Evolutionary conservation across 2,888 invertebrate genomes (phyloP).

Genomic region (Diplazon laetatorius): DNA sequence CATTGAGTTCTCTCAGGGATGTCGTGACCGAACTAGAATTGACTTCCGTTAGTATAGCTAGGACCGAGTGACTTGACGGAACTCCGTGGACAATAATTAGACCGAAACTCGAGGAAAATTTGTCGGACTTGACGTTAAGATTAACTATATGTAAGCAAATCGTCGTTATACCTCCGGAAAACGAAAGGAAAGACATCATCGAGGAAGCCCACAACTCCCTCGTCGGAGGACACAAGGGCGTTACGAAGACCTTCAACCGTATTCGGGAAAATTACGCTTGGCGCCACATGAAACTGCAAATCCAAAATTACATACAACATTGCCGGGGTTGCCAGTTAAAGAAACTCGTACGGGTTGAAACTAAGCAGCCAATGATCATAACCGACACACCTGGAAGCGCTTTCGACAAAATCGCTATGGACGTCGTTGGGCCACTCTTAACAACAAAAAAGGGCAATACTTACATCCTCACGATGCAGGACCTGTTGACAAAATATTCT

Average conservation of each 20-base stretch:
- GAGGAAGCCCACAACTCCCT: slow-evolving; percentile 49
- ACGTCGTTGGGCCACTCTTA: slow-evolving; percentile 39
- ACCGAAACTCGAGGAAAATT: not conserved
- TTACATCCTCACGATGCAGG: slow-evolving; percentile 53
- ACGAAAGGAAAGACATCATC: slow-evolving; percentile 29
- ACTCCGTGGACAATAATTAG: slow-evolving; percentile 28
- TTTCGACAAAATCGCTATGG: slow-evolving; percentile 53
- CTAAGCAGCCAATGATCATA: no score
- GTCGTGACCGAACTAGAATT: not conserved
- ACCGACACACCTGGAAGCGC: slow-evolving; percentile 39
- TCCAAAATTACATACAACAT: slow-evolving; percentile 43
- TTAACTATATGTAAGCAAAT: slow-evolving; percentile 43
- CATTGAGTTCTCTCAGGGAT: slow-evolving; percentile 16
- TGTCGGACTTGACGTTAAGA: not conserved
- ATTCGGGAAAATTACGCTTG: slow-evolving; percentile 59
- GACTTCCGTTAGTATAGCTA: slow-evolving; percentile 26
- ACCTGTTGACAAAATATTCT: no score
- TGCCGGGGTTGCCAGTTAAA: slow-evolving; percentile 61
- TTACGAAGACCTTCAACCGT: slow-evolving; percentile 53
- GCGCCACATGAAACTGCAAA: slow-evolving; percentile 58
- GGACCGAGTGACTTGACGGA: slow-evolving; percentile 22
- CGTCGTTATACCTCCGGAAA: slow-evolving; percentile 4
- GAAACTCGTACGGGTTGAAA: slow-evolving; percentile 51
- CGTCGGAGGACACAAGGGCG: slow-evolving; percentile 58
- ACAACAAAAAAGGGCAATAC: slow-evolving; percentile 18